Base-by-base conservation (phyloP, 1,140 invertebrate species). In the Acromyrmex echinatior region DNA sequence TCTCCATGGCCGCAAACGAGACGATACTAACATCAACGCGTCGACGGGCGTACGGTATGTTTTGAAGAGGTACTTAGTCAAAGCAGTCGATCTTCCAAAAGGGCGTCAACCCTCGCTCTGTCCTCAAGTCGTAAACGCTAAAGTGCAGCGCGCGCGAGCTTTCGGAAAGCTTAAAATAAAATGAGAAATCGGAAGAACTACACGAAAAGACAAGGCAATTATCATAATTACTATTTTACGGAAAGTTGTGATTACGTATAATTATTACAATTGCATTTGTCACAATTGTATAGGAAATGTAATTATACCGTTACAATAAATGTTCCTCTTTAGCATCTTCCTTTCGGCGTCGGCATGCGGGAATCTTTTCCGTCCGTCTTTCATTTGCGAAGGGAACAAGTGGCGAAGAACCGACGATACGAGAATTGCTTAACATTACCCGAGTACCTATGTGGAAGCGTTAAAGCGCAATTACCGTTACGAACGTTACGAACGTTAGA, bases 1-100 rank as follows among this genome's bases (percentile, higher is more conserved):
- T 63, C 76, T 71, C 65, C 49, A 12, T 9, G 58, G 53, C 45
- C 31, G 71, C 86, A 63, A 88, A 84, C 78, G 62, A 88, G 87
- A 71, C 86, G 63, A 68, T 39, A 62, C 51, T 18, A 16, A 28
- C 66, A 39, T 66, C 65, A 9, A 16, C 31, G 31, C 65, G 66
- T 25, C n/a, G 66, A 49, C 66, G n/a, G 12, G 5, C 6, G 6
- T 21, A 70, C 21, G 2, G 39, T 25, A n/a, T 70, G 35, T n/a
- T 16, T 12, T 21, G 62, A 53, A 28, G 60, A 66, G 73, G 28
- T 56, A 58, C 78, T 81, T 81, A 28, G 31, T 71, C 49, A 45
- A 56, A 71, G 68, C 31, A 71, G 49, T 35, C 21, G n/a, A 1
- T 6, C 76, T n/a, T 25, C n/a, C 18, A 25, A n/a, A 28, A 25